Percentiles rank a stretch among this genome's conserved stretches.
Evolutionary conservation across 2,113 vertebrate species (phyloP).

Genomic region (Saimiri boliviensis): DNA sequence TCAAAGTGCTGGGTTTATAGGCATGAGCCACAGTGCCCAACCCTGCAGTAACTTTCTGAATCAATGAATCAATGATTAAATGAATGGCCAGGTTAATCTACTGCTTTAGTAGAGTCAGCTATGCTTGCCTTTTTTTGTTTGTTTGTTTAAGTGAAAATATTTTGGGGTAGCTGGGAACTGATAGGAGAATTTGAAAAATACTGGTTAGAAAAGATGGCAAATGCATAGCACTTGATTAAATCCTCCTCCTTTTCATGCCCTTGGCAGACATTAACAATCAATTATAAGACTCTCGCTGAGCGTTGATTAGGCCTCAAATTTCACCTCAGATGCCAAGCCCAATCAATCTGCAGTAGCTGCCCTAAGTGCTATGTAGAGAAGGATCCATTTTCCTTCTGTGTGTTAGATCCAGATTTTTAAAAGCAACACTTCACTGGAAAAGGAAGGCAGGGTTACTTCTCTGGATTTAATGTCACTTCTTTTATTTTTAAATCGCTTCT

Average conservation of each 20-base stretch:
- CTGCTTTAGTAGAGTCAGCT: neutral
- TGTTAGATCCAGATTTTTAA: conserved; percentile 1
- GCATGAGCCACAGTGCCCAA: no score
- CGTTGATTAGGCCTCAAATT: conserved; percentile 44
- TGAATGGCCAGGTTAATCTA: neutral
- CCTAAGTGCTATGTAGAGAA: neutral
- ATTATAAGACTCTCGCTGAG: conserved; percentile 48
- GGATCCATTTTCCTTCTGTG: neutral
- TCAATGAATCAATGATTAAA: neutral
- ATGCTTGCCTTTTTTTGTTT: neutral
- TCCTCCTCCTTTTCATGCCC: neutral
- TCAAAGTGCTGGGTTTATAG: no score
- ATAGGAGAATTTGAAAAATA: neutral
- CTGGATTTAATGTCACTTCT: neutral
- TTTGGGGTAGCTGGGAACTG: neutral
- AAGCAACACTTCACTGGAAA: neutral
- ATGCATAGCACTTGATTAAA: neutral
- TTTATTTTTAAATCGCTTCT: neutral
- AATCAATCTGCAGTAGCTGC: neutral
- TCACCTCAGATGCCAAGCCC: conserved; percentile 19
- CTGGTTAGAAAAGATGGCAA: neutral
- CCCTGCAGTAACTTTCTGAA: neutral
- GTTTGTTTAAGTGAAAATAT: neutral
- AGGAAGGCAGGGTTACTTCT: neutral
- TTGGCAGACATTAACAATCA: conserved; percentile 67